phyloP scores from a whole-genome alignment of 2,888 invertebrate genomes.

The Eupithecia insigniata region DNA sequence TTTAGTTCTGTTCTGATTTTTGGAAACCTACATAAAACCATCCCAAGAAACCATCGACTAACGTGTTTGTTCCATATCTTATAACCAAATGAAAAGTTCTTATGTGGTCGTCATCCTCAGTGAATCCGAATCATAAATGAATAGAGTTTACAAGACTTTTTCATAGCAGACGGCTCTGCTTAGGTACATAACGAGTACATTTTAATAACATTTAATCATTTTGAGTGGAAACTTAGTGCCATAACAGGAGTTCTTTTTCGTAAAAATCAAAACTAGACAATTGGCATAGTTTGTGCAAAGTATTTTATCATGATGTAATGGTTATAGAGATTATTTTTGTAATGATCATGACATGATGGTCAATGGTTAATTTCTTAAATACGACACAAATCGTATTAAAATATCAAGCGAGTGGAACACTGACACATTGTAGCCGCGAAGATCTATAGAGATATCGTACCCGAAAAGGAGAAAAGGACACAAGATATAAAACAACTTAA shows the following conservation, averaged over 20 bases:
- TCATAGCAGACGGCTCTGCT: background rate
- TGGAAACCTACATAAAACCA: background rate
- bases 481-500: background rate
- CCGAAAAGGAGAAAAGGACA: background rate
- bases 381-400: background rate
- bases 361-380: background rate
- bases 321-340: background rate
- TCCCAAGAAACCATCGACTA: background rate
- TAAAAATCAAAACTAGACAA: background rate
- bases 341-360: background rate
- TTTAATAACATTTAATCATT: too few species aligned
- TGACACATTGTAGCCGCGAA: too few species aligned
- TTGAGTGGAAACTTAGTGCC: background rate
- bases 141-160: background rate
- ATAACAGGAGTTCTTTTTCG: background rate
- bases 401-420: background rate
- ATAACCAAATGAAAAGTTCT: background rate
- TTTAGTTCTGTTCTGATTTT: background rate
- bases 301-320: background rate
- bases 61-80: constrained; percentile 1
- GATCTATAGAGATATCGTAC: too few species aligned
- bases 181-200: too few species aligned
- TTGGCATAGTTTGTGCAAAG: background rate
- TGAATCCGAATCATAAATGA: background rate
- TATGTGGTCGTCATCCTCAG: background rate